phyloP scores from a whole-genome alignment of 2,113 vertebrate genomes.

The Anguilla rostrata region DNA sequence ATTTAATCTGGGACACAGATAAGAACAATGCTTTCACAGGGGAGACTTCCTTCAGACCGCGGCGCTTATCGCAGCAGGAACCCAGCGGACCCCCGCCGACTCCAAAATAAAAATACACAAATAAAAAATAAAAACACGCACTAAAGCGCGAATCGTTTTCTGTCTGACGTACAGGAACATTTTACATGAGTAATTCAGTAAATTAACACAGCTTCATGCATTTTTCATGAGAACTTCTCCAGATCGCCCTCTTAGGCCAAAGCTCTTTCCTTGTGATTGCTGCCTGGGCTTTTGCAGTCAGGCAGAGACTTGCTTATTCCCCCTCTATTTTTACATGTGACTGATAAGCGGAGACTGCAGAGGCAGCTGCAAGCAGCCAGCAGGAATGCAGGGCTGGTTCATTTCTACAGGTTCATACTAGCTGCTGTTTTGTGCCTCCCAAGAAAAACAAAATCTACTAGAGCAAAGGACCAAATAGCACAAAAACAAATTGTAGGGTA shows the following conservation, averaged over 20 bases:
- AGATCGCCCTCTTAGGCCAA: slow-evolving; percentile 16
- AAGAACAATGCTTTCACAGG: slow-evolving; percentile 41
- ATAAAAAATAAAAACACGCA: neutral
- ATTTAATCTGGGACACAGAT: slow-evolving; percentile 53
- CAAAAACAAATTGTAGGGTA: neutral
- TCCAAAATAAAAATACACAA: neutral
- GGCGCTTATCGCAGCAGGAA: slow-evolving; percentile 23
- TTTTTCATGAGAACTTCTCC: slow-evolving; percentile 28
- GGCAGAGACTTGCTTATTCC: slow-evolving; percentile 60
- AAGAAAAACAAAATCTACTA: neutral
- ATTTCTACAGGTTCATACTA: slow-evolving; percentile 62
- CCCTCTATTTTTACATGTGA: slow-evolving; percentile 68
- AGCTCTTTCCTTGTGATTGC: slow-evolving; percentile 32
- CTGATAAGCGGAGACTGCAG: slow-evolving; percentile 64
- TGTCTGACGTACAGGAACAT: neutral
- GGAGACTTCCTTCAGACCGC: slow-evolving; percentile 29
- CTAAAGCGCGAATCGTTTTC: neutral
- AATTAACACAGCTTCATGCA: slow-evolving; percentile 7
- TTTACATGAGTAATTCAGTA: slow-evolving; percentile 16
- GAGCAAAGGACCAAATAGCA: neutral
- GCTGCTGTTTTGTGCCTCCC: slow-evolving; percentile 28
- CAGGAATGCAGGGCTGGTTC: slow-evolving; percentile 65
- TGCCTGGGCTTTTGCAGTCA: slow-evolving; percentile 52
- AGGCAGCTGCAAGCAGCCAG: slow-evolving; percentile 46
- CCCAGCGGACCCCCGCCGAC: neutral